phyloP scores from a whole-genome alignment of 2,113 vertebrate species.

The Erythrolamprus reginae region DNA sequence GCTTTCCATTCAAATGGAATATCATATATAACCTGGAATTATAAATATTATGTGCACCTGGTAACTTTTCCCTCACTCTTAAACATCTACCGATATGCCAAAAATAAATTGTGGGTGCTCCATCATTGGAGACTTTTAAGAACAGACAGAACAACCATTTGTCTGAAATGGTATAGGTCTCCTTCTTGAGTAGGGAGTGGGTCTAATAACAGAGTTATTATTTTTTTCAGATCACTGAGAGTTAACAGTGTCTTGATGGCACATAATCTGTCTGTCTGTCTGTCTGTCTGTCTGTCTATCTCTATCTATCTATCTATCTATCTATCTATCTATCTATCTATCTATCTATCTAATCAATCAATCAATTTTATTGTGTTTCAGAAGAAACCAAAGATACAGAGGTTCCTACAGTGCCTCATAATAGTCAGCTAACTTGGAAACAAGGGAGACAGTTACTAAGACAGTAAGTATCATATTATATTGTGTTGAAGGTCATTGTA shows the following conservation, averaged over 20 bases:
- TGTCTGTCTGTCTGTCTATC: too few species aligned
- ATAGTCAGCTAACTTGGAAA: slow-evolving; percentile 98
- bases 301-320: not conserved
- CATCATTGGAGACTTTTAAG: not conserved
- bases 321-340: not conserved
- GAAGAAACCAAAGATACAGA: slow-evolving; percentile 98
- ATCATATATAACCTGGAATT: not conserved
- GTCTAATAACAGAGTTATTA: not conserved
- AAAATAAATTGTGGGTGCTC: not conserved
- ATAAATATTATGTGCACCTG: not conserved
- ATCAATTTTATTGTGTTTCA: slow-evolving; percentile 64
- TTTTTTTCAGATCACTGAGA: not conserved
- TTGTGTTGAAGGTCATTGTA: not conserved
- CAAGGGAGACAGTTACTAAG: slow-evolving; percentile 95
- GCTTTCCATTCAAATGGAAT: not conserved
- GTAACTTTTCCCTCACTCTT: not conserved
- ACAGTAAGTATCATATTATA: slow-evolving; percentile 81
- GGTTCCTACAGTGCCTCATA: slow-evolving; percentile 87
- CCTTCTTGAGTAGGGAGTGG: not conserved
- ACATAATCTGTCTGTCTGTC: not conserved
- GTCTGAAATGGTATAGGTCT: not conserved
- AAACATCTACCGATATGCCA: not conserved
- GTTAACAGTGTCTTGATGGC: not conserved
- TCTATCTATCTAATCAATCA: too few species aligned
- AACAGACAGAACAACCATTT: not conserved